Evolutionary conservation across 2,888 invertebrate species (phyloP).

Genomic region (Lysandra coridon): DNA sequence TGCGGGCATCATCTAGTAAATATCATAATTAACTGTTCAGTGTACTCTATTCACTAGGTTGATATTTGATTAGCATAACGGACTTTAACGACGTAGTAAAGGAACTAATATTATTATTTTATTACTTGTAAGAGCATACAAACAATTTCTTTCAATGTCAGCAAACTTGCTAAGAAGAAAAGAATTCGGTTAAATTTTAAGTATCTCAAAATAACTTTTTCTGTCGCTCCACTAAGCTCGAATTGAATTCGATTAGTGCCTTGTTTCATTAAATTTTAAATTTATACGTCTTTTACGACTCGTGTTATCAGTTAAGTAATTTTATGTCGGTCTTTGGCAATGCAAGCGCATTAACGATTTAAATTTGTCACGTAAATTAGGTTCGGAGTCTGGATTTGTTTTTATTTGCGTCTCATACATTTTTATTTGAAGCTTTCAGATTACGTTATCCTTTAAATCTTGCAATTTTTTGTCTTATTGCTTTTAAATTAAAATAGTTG

Average conservation of each 20-base stretch:
- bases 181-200: not conserved
- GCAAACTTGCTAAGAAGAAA: not conserved
- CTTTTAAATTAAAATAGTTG: not conserved
- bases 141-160: conserved; percentile 12
- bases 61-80: not conserved
- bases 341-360: conserved; percentile 25
- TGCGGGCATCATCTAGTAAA: not conserved
- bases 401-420: conserved; percentile 7
- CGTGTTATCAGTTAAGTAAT: conserved; percentile 22
- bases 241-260: conserved; percentile 23
- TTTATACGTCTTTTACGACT: conserved; percentile 21
- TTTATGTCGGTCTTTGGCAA: conserved; percentile 18
- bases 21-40: not conserved
- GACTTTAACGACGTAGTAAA: not conserved
- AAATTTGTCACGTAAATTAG: conserved; percentile 28
- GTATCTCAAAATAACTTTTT: conserved; percentile 6
- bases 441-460: not conserved
- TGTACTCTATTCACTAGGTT: not conserved
- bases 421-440: not conserved
- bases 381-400: not conserved
- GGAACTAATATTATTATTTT: conserved; percentile 8
- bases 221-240: conserved; percentile 5
- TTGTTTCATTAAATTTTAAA: conserved; percentile 21
- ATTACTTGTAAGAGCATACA: not conserved
- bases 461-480: not conserved